These are phyloP conservation scores for Dendroctonus ponderosae DNA, from an alignment of 1,140 invertebrate genomes.

Conservation along the genomic window DNA sequence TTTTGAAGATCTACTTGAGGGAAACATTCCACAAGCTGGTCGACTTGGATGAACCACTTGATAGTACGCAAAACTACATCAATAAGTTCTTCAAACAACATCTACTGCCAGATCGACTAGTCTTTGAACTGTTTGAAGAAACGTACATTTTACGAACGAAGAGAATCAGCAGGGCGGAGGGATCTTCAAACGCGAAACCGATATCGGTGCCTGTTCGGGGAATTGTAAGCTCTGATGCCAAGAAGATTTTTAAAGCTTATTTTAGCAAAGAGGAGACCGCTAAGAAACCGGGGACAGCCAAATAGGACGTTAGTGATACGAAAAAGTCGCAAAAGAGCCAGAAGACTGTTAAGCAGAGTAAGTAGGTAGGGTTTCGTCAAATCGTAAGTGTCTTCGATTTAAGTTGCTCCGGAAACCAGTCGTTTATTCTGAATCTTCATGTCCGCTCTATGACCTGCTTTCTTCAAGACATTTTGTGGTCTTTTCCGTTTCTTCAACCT, in stretches of 20 bases:
- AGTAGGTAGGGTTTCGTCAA: too few species aligned
- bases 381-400: too few species aligned
- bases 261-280: slow-evolving; percentile 4
- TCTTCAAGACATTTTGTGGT: too few species aligned
- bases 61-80: not conserved
- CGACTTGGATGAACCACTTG: slow-evolving; percentile 17
- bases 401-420: too few species aligned
- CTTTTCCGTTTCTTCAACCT: too few species aligned
- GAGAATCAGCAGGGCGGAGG: slow-evolving; percentile 5
- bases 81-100: not conserved
- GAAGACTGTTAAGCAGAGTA: too few species aligned
- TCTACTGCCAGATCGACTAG: slow-evolving; percentile 22
- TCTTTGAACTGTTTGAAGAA: slow-evolving; percentile 40
- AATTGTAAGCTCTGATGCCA: not conserved
- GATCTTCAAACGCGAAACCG: slow-evolving; percentile 3
- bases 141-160: slow-evolving; percentile 33
- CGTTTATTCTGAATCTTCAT: too few species aligned
- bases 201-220: slow-evolving; percentile 1
- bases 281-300: too few species aligned
- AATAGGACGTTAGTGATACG: too few species aligned
- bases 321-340: too few species aligned
- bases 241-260: slow-evolving; percentile 16
- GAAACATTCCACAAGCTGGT: slow-evolving; percentile 16
- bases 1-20: slow-evolving; percentile 28
- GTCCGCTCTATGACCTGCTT: too few species aligned